Percentiles rank a stretch among this genome's conserved stretches.
Evolutionary conservation across 2,113 vertebrate species (phyloP).

Genomic region (Eidolon helvum): DNA sequence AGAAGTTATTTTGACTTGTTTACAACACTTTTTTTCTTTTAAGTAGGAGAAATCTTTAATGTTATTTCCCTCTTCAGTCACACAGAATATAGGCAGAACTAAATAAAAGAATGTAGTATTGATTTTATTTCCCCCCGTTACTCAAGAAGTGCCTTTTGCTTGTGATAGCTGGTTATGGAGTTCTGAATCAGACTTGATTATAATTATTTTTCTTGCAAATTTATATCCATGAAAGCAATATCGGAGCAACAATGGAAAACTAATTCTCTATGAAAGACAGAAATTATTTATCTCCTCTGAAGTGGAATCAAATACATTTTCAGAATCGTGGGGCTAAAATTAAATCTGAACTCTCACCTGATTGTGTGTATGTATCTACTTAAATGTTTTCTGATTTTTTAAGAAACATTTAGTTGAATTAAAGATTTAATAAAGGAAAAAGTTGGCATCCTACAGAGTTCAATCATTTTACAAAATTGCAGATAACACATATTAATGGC

Average conservation of each 20-base stretch:
- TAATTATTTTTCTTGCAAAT: not conserved
- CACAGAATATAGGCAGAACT: not conserved
- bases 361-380: not conserved
- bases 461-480: not conserved
- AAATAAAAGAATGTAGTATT: not conserved
- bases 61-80: not conserved
- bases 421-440: not conserved
- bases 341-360: not conserved
- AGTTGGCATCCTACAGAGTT: not conserved
- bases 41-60: not conserved
- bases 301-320: not conserved
- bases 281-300: not conserved
- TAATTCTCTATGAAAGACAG: conserved; percentile 33
- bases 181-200: not conserved
- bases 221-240: not conserved
- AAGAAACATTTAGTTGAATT: not conserved
- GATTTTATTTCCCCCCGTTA: not conserved
- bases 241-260: not conserved
- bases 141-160: not conserved
- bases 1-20: not conserved
- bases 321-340: not conserved
- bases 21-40: not conserved
- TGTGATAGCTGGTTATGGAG: not conserved
- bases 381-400: not conserved
- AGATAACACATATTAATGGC: not conserved